phyloP scores from a whole-genome alignment of 2,797 vertebrate species.

The Rhynchonycteris naso region DNA sequence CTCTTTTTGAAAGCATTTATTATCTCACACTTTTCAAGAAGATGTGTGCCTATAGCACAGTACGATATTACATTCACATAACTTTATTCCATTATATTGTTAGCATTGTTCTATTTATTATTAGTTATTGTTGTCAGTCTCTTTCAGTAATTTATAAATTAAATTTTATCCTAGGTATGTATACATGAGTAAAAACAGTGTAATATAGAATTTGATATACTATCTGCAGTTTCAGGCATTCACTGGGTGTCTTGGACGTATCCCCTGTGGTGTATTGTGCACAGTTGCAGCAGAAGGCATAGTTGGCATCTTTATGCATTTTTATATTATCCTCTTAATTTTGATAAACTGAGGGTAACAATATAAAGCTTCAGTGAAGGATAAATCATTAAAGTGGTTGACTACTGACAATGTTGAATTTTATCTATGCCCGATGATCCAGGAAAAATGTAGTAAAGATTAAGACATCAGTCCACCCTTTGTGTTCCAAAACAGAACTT shows the following conservation, averaged over 20 bases:
- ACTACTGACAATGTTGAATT: background rate
- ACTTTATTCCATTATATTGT: background rate
- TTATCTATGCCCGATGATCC: background rate
- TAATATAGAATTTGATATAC: background rate
- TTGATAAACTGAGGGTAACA: background rate
- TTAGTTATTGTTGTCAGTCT: background rate
- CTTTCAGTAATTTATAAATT: background rate
- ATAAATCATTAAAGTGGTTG: background rate
- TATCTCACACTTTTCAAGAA: background rate
- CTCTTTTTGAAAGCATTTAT: background rate
- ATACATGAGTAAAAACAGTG: background rate
- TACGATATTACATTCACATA: background rate
- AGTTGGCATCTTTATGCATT: background rate
- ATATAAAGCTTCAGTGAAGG: background rate
- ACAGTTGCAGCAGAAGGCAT: background rate
- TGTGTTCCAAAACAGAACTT: background rate
- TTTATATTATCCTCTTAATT: background rate
- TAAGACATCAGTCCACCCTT: background rate
- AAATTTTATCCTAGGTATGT: background rate
- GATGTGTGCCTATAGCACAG: background rate
- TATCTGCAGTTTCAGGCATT: background rate
- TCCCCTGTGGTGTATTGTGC: background rate
- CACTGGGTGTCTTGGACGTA: background rate
- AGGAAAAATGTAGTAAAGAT: background rate
- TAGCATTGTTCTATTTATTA: background rate